Evolutionary conservation across 2,888 invertebrate species (phyloP), one percentile per base, ranked within the genome.

Genomic region (Bimastos eiseni): DNA sequence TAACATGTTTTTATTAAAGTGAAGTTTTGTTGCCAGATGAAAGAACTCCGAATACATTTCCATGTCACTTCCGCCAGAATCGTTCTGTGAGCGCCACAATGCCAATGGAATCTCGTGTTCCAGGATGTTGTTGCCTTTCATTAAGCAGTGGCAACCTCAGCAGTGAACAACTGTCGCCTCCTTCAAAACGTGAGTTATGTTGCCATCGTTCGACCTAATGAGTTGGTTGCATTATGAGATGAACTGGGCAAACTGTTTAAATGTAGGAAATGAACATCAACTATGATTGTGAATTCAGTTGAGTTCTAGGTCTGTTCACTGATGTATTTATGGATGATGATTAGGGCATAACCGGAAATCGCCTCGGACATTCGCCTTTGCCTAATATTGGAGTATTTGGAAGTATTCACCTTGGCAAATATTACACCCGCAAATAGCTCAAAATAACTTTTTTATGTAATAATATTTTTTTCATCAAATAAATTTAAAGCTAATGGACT

Each of bases 41-140:
- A 37, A 86, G 37, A 86, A 34, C 37, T 86, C 37, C 86, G 36
- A 86, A 86, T 34, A 86, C 86, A 34, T 37, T 36, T 34, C 86
- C 86, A 34, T 34, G 86, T 34, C 86, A 86, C 86, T 86, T 34
- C 37, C 86, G 86, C 34, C 86, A 86, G 86, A 86, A 86, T 34
- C 86, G 86, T 34, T 86, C 86, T 21, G 34, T 37, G 21, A 86
- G 34, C 15, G 86, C 36, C 8, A 37, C 37, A 36, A 21, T 86
- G 86, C 36, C 86, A 34, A 33, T 17, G 19, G 86, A 86, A 37
- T 37, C 86, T 24, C 34, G 86, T 86, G 86, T 86, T 34, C 37
- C 37, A 34, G 86, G 36, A 34, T 86, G 86, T 24, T 86, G 86
- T 33, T 86, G 86, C 37, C 36, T 36, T 24, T 86, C 86, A 8